Conservation (phyloP, 2,888 invertebrate genomes). For the Acanthopleura granulata region DNA sequence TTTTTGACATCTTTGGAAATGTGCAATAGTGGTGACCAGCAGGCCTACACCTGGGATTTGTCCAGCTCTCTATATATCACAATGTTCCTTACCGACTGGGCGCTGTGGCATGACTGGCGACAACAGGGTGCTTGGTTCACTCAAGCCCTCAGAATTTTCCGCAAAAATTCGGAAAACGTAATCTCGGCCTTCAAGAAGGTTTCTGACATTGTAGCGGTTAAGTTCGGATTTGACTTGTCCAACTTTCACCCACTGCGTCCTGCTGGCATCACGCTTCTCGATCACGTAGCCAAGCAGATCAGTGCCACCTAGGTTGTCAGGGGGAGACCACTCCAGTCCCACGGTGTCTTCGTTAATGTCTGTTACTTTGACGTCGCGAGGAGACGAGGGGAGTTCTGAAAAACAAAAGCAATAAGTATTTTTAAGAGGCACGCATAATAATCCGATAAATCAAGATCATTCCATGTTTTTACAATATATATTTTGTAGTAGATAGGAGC, state of each 20-base stretch:
- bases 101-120: slow-evolving; percentile 55
- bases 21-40: too few relatives aligned
- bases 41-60: slow-evolving; percentile 79
- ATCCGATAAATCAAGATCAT: too few relatives aligned
- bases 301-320: slow-evolving; percentile 87
- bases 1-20: too few relatives aligned
- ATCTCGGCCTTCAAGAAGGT: slow-evolving; percentile 88
- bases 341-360: slow-evolving; percentile 72
- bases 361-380: slow-evolving; percentile 52
- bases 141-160: slow-evolving; percentile 90
- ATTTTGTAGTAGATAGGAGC: too few relatives aligned
- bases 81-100: slow-evolving; percentile 41
- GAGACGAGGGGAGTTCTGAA: slow-evolving; percentile 62
- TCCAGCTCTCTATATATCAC: slow-evolving; percentile 62
- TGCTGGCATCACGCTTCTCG: slow-evolving; percentile 72
- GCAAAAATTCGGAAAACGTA: slow-evolving; percentile 91
- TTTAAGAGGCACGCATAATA: too few relatives aligned
- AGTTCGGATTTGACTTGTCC: slow-evolving; percentile 41
- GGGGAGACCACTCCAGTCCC: slow-evolving; percentile 86
- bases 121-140: slow-evolving; percentile 79
- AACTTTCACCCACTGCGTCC: slow-evolving; percentile 50
- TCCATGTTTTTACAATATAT: too few relatives aligned
- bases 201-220: slow-evolving; percentile 48
- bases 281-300: slow-evolving; percentile 68
- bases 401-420: background rate